These are phyloP conservation scores for Drosophila ironensis DNA, from an alignment of 1,140 invertebrate genomes.

Conservation along the genomic window DNA sequence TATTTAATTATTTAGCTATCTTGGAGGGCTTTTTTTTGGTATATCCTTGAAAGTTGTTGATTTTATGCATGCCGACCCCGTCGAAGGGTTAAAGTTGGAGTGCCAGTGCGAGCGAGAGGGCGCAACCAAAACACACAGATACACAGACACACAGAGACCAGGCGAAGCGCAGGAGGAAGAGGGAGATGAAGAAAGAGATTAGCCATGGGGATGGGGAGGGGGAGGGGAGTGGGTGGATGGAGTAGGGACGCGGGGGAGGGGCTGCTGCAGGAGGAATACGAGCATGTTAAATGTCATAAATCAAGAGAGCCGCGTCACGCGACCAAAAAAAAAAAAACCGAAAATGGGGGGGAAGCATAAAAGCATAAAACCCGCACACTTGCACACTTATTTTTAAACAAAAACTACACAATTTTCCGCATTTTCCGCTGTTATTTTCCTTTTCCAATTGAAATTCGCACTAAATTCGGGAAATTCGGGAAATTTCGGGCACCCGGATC, in stretches of 20 bases:
- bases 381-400: constrained; percentile 10
- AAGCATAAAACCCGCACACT: constrained; percentile 27
- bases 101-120: constrained; percentile 22
- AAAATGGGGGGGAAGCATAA: constrained; percentile 31
- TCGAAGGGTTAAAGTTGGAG: neutral
- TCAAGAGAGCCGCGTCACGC: constrained; percentile 36
- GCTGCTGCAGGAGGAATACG: neutral
- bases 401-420: constrained; percentile 4
- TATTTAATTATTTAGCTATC: no score
- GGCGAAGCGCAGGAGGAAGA: no score
- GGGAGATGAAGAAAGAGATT: no score
- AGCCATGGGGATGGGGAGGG: neutral
- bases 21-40: neutral
- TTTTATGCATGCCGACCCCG: neutral
- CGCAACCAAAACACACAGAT: constrained; percentile 35
- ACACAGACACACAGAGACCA: constrained; percentile 1
- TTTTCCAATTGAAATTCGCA: constrained; percentile 15
- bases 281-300: constrained; percentile 69
- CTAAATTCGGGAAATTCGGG: constrained; percentile 8
- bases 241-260: neutral
- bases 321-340: constrained; percentile 36
- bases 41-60: neutral
- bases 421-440: constrained; percentile 1
- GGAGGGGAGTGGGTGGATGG: neutral
- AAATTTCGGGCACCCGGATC: no score